These are phyloP conservation scores for Steinernema feltiae DNA, from an alignment of 1,140 invertebrate genomes.

Conservation along the genomic window DNA sequence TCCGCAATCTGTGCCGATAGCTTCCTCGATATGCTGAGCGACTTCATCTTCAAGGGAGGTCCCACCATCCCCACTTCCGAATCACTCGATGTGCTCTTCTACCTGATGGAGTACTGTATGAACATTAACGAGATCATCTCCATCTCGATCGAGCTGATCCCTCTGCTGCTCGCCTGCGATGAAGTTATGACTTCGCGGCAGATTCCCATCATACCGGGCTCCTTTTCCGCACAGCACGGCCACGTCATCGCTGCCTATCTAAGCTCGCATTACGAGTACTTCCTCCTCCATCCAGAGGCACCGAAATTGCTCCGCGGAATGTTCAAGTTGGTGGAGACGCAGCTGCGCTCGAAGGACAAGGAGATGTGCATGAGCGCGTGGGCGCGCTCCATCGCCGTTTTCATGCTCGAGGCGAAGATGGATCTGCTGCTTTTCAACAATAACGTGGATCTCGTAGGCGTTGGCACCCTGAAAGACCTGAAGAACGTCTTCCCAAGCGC, in stretches of 20 bases:
- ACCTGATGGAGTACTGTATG: neutral
- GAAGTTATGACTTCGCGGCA: neutral
- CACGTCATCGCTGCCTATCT: neutral
- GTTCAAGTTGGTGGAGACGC: neutral
- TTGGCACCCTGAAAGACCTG: neutral
- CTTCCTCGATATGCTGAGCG: neutral
- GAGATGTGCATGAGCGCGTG: neutral
- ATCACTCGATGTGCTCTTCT: neutral
- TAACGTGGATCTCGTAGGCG: neutral
- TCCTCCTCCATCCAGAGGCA: neutral
- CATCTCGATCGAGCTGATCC: neutral
- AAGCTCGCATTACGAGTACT: neutral
- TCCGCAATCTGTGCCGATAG: neutral
- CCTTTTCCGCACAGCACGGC: neutral
- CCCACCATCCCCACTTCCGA: neutral
- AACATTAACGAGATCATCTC: conserved; percentile 12
- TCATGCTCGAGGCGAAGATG: neutral
- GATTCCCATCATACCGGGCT: neutral
- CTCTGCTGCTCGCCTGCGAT: neutral
- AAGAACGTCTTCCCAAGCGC: neutral
- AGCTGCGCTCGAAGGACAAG: neutral
- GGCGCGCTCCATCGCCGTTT: neutral
- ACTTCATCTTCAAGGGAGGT: neutral
- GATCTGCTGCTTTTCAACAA: neutral
- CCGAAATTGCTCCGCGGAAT: neutral